Evolutionary conservation across 2,113 vertebrate genomes (phyloP).

Genomic region (Phaethornis superciliosus): DNA sequence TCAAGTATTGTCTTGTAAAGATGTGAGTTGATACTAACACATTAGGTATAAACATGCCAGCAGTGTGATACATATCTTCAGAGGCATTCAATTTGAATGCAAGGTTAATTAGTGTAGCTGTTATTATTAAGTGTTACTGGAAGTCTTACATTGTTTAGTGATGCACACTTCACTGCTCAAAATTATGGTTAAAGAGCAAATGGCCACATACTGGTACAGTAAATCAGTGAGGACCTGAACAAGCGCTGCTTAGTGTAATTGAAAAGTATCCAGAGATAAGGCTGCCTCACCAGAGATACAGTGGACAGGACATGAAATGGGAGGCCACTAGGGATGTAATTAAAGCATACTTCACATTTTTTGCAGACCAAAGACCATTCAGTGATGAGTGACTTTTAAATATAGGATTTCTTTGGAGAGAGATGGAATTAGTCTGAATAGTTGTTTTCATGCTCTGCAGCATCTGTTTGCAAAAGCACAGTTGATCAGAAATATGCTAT

Average conservation of each 20-base stretch:
- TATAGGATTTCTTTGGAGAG: constrained; percentile 39
- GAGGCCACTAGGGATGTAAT: constrained; percentile 60
- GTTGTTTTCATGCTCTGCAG: constrained; percentile 55
- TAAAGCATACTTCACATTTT: constrained; percentile 69
- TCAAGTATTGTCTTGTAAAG: constrained; percentile 34
- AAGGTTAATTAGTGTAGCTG: constrained; percentile 61
- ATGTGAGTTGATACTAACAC: constrained; percentile 9
- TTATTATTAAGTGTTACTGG: constrained; percentile 33
- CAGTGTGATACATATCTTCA: background rate
- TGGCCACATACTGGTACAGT: background rate
- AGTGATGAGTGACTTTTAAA: constrained; percentile 59
- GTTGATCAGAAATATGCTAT: constrained; percentile 11
- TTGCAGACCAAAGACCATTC: constrained; percentile 44
- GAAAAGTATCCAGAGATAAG: constrained; percentile 68
- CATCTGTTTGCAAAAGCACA: constrained; percentile 38
- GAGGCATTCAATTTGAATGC: constrained; percentile 49
- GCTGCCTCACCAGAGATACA: constrained; percentile 60
- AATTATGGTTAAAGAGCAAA: background rate
- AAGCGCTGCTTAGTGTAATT: constrained; percentile 42
- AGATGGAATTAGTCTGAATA: constrained; percentile 56
- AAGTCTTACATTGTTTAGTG: constrained; percentile 63
- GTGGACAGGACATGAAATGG: constrained; percentile 47
- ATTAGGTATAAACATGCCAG: background rate
- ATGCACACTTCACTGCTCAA: constrained; percentile 58
- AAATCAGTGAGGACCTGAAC: constrained; percentile 43